Base-by-base conservation (phyloP, 2,113 vertebrate genomes). In the Zingel zingel region DNA sequence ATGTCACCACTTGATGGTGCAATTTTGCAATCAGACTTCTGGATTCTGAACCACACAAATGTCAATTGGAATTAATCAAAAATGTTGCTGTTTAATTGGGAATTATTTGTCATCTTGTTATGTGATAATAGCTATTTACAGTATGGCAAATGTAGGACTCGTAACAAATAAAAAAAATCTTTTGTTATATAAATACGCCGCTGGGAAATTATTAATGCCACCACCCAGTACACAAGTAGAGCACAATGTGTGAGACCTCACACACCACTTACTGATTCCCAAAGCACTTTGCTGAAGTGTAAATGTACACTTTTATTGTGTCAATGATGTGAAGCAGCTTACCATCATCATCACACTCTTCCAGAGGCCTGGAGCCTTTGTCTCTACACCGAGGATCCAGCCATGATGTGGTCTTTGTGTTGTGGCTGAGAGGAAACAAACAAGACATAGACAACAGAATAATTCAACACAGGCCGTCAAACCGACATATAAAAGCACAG, bases 331-430 rank as follows among this genome's bases (percentile, higher is more conserved):
- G 15, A 30, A 64, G 51, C 64, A 68, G 74, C 97, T 97, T 97
- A 99, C 98, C 98, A 96, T 99, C 98, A 83, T 99, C 98, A 84
- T 99, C 98, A 94, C 98, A 99, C 95, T 99, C 98, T 94, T 99
- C 98, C 92, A 98, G 95, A 90, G 98, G 96, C 93, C 99, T 97
- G 88, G 96, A 96, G 90, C 96, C 96, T 94, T 98, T 98, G 93
- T 96, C 98, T 95, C 97, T 94, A 95, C 97, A 99, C 94, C 98
- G 97, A 91, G 98, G 98, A 94, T 99, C 98, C 92, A 99, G 93
- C 98, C 98, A 99, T 88, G 98, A 99, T 81, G 98, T 99, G 84
- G 98, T 99, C 95, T 99, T 99, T 94, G 98, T 99, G 93, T 99
- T 99, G 94, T 99, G 98, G 96, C 98, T 99, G 90, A 77, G 94